Evolutionary conservation across 2,888 invertebrate genomes (phyloP).

Genomic region (Sarcophaga subvicina): DNA sequence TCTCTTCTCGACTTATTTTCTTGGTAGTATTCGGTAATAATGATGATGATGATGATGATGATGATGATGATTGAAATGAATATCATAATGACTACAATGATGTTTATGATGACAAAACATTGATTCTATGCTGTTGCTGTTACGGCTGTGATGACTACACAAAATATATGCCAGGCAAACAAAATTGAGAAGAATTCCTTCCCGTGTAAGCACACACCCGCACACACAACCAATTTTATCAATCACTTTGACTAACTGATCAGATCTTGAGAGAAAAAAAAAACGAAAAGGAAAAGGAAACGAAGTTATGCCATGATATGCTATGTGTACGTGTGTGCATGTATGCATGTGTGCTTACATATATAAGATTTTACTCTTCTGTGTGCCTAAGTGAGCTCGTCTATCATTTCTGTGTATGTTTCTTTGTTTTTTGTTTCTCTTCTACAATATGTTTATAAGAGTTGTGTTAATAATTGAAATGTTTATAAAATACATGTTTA

Average conservation of each 20-base stretch:
- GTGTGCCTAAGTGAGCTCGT: not conserved
- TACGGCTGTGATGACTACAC: not conserved
- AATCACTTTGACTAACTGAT: constrained; percentile 5
- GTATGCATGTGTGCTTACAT: too few relatives aligned
- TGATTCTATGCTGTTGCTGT: too few relatives aligned
- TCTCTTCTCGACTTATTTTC: not conserved
- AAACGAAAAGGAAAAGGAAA: too few relatives aligned
- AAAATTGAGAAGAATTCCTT: not conserved
- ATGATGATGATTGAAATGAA: not conserved
- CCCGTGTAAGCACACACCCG: not conserved
- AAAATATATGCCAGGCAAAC: constrained; percentile 21
- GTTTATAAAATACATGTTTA: not conserved
- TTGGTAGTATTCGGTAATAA: not conserved
- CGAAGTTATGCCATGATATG: too few relatives aligned
- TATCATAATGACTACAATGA: not conserved
- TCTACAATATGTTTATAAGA: not conserved
- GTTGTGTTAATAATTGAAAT: too few relatives aligned
- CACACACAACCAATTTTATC: not conserved
- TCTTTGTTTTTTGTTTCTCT: not conserved
- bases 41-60: not conserved
- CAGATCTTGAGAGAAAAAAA: too few relatives aligned
- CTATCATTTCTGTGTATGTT: constrained; percentile 15
- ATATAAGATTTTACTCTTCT: too few relatives aligned
- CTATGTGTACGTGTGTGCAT: too few relatives aligned
- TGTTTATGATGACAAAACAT: constrained; percentile 2